phyloP scores from a whole-genome alignment of 1,140 invertebrate genomes.

The Fragariocoptes setiger region DNA sequence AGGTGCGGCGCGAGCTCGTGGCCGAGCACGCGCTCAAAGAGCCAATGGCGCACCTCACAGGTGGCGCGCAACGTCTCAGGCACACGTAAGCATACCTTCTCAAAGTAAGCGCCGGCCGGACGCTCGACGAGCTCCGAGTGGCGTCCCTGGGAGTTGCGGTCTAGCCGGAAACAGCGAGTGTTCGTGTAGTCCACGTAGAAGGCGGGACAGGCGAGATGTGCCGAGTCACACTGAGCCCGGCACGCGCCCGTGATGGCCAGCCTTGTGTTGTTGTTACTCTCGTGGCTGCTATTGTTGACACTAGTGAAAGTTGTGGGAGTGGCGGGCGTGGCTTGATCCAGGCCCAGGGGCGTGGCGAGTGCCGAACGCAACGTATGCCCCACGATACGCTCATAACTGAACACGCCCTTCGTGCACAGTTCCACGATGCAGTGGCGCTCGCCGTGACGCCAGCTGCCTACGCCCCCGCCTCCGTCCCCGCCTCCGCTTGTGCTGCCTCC shows the following conservation, averaged over 20 bases:
- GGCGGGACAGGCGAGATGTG: constrained; percentile 19
- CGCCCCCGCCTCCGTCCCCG: too few relatives aligned
- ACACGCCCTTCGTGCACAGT: constrained; percentile 17
- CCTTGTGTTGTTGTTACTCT: not conserved
- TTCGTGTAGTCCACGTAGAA: constrained; percentile 20
- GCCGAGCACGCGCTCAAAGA: constrained; percentile 20
- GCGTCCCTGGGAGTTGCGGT: constrained; percentile 21
- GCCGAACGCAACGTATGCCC: constrained; percentile 19
- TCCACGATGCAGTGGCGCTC: constrained; percentile 19
- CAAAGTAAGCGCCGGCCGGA: constrained; percentile 20
- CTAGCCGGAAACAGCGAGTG: constrained; percentile 19
- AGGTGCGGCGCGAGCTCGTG: constrained; percentile 17
- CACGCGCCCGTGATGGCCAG: constrained; percentile 18
- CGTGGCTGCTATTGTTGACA: not conserved
- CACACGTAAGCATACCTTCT: constrained; percentile 21
- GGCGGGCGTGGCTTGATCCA: constrained; percentile 11
- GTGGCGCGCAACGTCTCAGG: constrained; percentile 11
- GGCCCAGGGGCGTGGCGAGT: constrained; percentile 16
- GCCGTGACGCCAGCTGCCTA: constrained; percentile 16
- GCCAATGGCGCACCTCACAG: constrained; percentile 20
- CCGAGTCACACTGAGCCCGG: constrained; percentile 15
- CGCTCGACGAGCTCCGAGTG: constrained; percentile 16
- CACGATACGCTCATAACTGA: constrained; percentile 22
- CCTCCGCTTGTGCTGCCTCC: too few relatives aligned
- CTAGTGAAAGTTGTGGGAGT: constrained; percentile 9